These are phyloP conservation scores for Pelobates fuscus DNA, from an alignment of 2,113 vertebrate genomes.

Conservation along the genomic window DNA sequence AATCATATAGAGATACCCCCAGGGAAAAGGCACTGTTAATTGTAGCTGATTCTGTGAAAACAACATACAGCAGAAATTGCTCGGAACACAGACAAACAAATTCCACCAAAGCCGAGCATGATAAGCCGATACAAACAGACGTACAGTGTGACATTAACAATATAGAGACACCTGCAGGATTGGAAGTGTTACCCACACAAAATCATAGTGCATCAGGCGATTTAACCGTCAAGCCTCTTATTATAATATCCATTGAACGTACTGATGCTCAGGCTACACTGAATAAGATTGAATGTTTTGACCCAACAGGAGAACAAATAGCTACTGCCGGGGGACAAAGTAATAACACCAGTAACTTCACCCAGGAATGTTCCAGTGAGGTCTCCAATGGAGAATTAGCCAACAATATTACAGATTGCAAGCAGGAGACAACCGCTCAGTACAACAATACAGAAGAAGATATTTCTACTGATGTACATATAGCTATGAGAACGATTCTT, in stretches of 20 bases:
- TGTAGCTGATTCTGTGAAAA: constrained; percentile 32
- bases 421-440: not conserved
- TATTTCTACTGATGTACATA: not conserved
- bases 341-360: constrained; percentile 6
- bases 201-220: not conserved
- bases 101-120: not conserved
- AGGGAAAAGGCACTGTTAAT: constrained; percentile 34
- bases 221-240: constrained; percentile 36
- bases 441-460: not conserved
- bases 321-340: not conserved
- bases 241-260: constrained; percentile 57
- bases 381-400: not conserved
- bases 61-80: constrained; percentile 51
- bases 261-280: constrained; percentile 55
- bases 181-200: not conserved
- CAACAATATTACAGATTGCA: not conserved
- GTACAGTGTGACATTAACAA: not conserved
- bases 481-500: not conserved
- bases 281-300: constrained; percentile 20
- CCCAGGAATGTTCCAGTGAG: not conserved
- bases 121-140: not conserved
- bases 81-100: not conserved
- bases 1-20: not conserved
- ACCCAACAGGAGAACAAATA: constrained; percentile 12
- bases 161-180: not conserved